Evolutionary conservation across 2,113 vertebrate genomes (phyloP).

Genomic region (Pterophyllum scalare): DNA sequence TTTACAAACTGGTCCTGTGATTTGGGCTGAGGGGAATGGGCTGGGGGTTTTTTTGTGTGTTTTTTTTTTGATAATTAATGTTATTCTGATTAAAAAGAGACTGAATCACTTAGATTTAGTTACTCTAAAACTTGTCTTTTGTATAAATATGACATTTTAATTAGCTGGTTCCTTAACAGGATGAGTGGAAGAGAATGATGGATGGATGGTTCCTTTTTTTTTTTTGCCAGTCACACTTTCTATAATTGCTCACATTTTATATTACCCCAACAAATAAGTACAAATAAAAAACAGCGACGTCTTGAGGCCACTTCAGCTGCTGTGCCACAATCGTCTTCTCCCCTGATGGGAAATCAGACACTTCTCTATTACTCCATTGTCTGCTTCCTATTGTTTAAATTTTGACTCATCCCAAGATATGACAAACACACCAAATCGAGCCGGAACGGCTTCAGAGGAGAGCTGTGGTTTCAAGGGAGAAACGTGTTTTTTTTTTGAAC

Average conservation of each 20-base stretch:
- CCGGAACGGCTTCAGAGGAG: neutral
- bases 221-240: neutral
- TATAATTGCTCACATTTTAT: rapidly evolving
- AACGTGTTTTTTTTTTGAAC: neutral
- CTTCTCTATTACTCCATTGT: neutral
- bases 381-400: neutral
- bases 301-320: neutral
- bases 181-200: too few species aligned
- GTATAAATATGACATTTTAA: neutral
- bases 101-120: neutral
- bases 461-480: neutral
- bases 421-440: neutral
- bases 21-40: rapidly evolving
- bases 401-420: neutral
- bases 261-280: neutral
- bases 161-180: neutral
- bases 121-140: neutral
- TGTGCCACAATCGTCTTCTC: neutral
- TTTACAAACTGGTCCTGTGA: neutral
- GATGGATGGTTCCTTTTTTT: too few species aligned
- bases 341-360: neutral
- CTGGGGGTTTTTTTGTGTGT: too few species aligned
- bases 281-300: neutral
- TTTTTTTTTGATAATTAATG: neutral
- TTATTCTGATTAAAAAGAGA: neutral